Conservation (phyloP, 2,888 invertebrate genomes). For the Actias luna region DNA sequence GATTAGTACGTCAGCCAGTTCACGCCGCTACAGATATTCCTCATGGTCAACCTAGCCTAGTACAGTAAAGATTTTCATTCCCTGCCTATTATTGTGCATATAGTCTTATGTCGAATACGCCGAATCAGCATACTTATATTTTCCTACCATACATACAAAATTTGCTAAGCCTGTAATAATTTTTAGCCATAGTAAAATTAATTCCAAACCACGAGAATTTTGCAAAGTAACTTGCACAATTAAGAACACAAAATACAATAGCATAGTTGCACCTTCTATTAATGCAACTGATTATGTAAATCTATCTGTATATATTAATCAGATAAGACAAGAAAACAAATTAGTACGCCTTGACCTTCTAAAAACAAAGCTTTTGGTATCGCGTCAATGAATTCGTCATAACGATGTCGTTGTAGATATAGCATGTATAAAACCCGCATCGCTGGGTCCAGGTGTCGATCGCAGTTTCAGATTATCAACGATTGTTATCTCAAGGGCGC, state of each 20-base stretch:
- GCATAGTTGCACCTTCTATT: constrained; percentile 11
- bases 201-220: background rate
- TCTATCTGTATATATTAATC: constrained; percentile 20
- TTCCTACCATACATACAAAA: no score
- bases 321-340: constrained; percentile 31
- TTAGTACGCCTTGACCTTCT: constrained; percentile 39
- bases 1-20: no score
- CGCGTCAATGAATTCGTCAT: constrained; percentile 16
- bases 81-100: no score
- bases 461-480: constrained; percentile 59
- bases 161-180: no score
- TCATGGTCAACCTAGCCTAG: no score
- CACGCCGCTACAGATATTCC: no score
- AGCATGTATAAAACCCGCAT: constrained; percentile 57
- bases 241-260: constrained; percentile 4
- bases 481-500: constrained; percentile 71
- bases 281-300: constrained; percentile 1
- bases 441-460: constrained; percentile 73
- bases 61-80: no score
- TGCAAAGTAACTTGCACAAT: background rate
- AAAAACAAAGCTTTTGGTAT: constrained; percentile 29
- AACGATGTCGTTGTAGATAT: constrained; percentile 2
- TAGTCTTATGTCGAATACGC: no score
- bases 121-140: no score
- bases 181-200: background rate